A percentile compares a stretch with the other conserved stretches of the same genome.
These are phyloP conservation scores for Albula goreensis DNA, from an alignment of 2,113 vertebrate genomes.

Conservation along the genomic window DNA sequence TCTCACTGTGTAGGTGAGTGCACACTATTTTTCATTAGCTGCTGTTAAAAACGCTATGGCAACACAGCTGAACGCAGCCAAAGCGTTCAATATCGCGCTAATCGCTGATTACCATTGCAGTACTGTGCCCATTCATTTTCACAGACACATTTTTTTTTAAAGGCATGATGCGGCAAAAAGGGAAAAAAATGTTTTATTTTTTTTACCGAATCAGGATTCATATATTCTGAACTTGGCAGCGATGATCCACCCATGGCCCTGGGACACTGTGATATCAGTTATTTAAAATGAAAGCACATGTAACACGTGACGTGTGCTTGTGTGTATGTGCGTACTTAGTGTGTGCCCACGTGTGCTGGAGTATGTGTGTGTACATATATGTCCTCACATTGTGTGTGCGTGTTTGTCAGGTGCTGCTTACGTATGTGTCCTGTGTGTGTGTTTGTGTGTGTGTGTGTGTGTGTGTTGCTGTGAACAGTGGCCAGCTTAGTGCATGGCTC, in stretches of 20 bases:
- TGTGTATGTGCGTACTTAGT: not conserved
- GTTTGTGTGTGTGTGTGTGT: conserved; percentile 31
- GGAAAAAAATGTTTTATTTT: not conserved
- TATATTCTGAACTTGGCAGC: not conserved
- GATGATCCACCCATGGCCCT: conserved; percentile 22
- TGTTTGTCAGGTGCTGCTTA: too few species aligned
- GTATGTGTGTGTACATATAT: conserved; percentile 14
- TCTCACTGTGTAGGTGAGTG: conserved; percentile 22
- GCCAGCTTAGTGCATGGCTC: conserved; percentile 51
- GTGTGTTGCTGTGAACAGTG: conserved; percentile 44
- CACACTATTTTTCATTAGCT: conserved; percentile 28
- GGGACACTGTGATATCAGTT: conserved; percentile 20
- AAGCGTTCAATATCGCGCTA: not conserved
- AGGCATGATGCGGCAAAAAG: not conserved
- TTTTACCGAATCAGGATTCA: not conserved
- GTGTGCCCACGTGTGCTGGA: too few species aligned
- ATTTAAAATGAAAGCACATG: conserved; percentile 26
- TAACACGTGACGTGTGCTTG: not conserved
- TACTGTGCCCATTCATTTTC: not conserved
- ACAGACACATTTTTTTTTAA: not conserved
- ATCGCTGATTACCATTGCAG: not conserved
- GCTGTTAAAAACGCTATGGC: conserved; percentile 14
- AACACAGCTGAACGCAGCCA: not conserved
- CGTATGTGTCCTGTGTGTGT: too few species aligned
- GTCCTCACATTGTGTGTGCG: not conserved